Conservation (phyloP, 2,888 invertebrate genomes). For the Trichopria drosophilae region DNA sequence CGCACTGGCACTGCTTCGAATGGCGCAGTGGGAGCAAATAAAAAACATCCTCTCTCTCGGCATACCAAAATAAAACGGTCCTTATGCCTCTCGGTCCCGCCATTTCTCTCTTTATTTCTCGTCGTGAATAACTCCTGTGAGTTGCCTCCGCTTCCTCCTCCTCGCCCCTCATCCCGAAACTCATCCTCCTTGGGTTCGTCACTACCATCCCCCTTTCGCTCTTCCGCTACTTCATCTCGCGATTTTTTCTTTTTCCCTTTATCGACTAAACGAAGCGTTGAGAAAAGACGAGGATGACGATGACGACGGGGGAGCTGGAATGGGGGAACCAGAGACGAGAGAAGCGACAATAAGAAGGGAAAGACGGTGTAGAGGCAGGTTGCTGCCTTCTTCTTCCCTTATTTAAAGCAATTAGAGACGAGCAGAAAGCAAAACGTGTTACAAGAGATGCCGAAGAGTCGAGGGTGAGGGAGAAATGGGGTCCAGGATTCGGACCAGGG, state of each 20-base stretch:
- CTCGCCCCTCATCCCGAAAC: too few relatives aligned
- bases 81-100: constrained; percentile 34
- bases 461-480: too few relatives aligned
- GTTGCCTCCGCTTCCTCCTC: too few relatives aligned
- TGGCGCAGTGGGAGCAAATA: constrained; percentile 34
- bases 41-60: constrained; percentile 41
- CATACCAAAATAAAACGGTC: constrained; percentile 47
- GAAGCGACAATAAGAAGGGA: not conserved
- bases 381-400: not conserved
- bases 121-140: too few relatives aligned
- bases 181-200: not conserved
- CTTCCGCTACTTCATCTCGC: not conserved
- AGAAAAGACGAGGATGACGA: constrained; percentile 1
- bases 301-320: too few relatives aligned
- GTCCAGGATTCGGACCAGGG: too few relatives aligned
- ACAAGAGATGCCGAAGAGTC: too few relatives aligned
- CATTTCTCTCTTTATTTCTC: constrained; percentile 21
- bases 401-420: too few relatives aligned
- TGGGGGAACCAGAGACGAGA: not conserved
- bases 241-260: too few relatives aligned
- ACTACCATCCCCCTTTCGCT: not conserved
- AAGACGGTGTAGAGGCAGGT: not conserved
- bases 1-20: constrained; percentile 41
- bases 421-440: too few relatives aligned
- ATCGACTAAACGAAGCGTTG: not conserved